Base-by-base conservation (phyloP, 1,140 invertebrate species). In the Drosophila persimilis region DNA sequence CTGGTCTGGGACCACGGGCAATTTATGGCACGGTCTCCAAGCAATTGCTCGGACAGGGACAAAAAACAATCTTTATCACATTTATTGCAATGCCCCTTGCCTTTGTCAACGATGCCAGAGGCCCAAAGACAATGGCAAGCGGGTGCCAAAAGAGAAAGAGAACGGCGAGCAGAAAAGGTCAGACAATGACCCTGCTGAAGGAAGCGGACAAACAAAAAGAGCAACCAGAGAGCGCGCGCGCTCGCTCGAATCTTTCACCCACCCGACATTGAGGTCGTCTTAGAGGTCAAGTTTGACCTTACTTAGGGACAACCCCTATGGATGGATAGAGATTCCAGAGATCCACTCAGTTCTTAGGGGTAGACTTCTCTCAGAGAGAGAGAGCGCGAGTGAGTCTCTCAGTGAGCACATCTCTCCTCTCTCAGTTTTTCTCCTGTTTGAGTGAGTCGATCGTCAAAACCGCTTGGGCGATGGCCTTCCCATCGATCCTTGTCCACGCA, bases 41-140 rank as follows among this genome's bases (percentile, higher is more conserved):
- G 75, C 79, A 89, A 79, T 79, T 76, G 78, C 65, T 46, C 59
- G 53, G 65, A 65, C 41, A 70, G 35, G 35, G 55, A 81, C 77
- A 86, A 77, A 81, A 71, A 72, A 72, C 77, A 88, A 88, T 88
- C 71, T 88, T 83, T 88, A 86, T 89, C 78, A 76, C 79, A 89
- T 88, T 88, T 88, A 88, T 83, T 88, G 78, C 78, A 76, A 83
- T 83, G 83, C 43, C 74, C 83, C 70, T 72, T 77, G 51, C 52
- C 71, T 45, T 83, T 78, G 81, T 78, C 78, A 86, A 76, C 70
- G 54, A 44, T 63, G 45, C 48, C 51, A 39, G 35, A 11, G 48
- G 51, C 31, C 24, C 13, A 53, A 50, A 50, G 44, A 84, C 79
- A 83, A 84, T 56, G 57, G 64, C 45, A 58, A 83, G 61, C 79